These are phyloP conservation scores for Abrostola triplasia DNA, from an alignment of 2,888 invertebrate species.

Conservation along the genomic window DNA sequence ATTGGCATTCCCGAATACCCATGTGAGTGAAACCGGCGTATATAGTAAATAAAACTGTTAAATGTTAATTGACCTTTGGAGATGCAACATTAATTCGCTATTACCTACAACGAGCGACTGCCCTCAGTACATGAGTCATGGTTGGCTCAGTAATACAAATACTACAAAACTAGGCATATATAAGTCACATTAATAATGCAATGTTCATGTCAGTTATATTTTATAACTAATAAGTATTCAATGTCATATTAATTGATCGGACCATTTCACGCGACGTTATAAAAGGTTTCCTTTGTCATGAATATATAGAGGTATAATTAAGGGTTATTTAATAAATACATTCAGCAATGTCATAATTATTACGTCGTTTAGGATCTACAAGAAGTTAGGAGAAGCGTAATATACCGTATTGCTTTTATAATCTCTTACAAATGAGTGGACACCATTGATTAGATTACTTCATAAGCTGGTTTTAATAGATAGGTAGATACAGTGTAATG, in stretches of 20 bases:
- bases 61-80: too few species aligned
- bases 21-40: too few species aligned
- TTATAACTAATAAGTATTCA: constrained; percentile 1
- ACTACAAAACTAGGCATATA: neutral
- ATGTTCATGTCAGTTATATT: constrained; percentile 17
- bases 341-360: too few species aligned
- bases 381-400: too few species aligned
- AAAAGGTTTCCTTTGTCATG: neutral
- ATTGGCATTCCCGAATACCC: too few species aligned
- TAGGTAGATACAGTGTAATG: constrained; percentile 5
- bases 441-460: constrained; percentile 32
- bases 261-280: constrained; percentile 30
- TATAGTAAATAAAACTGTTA: too few species aligned
- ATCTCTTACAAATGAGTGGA: constrained; percentile 4
- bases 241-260: constrained; percentile 12
- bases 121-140: too few species aligned
- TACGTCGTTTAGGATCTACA: too few species aligned
- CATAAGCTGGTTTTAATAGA: constrained; percentile 21
- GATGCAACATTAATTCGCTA: neutral
- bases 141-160: neutral
- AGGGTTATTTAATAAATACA: too few species aligned
- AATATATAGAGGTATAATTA: neutral
- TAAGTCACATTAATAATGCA: constrained; percentile 6
- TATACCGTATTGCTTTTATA: neutral
- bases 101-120: neutral